Conservation (phyloP, 2,888 invertebrate genomes). For the Andricus quercusramuli region DNA sequence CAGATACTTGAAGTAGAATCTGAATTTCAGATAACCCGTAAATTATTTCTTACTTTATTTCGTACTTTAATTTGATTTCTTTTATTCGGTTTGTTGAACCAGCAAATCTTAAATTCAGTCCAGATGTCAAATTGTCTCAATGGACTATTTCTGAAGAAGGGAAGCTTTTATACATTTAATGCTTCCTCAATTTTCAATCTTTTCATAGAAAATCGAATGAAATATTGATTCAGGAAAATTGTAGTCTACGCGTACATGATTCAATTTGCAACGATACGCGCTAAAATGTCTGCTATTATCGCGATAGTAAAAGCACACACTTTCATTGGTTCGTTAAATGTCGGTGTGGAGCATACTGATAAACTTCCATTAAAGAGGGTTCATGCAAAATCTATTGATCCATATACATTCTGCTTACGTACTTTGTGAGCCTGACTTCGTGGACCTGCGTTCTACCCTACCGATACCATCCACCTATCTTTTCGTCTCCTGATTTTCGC, state of each 20-base stretch:
- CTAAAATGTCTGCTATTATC: constrained; percentile 50
- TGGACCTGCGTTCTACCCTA: constrained; percentile 53
- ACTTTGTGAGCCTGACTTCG: constrained; percentile 69
- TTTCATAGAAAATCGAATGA: constrained; percentile 10
- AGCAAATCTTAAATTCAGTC: neutral
- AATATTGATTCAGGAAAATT: constrained; percentile 8
- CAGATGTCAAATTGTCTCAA: neutral
- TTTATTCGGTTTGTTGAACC: neutral
- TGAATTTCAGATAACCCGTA: too few relatives aligned
- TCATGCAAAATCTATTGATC: constrained; percentile 62
- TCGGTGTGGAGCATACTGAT: constrained; percentile 52
- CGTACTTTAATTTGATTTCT: neutral
- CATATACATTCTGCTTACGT: constrained; percentile 57
- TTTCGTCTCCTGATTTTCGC: constrained; percentile 58
- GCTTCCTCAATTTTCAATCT: neutral
- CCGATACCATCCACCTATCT: constrained; percentile 49
- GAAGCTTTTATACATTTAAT: neutral
- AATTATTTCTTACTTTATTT: too few relatives aligned
- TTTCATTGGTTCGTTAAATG: constrained; percentile 54
- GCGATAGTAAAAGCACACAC: constrained; percentile 43
- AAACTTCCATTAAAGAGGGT: constrained; percentile 54
- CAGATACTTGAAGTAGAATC: too few relatives aligned
- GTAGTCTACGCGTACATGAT: neutral
- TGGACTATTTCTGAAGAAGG: neutral
- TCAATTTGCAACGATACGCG: constrained; percentile 55